Evolutionary conservation across 2,797 vertebrate species (phyloP).

Genomic region (Malacoraja senta): DNA sequence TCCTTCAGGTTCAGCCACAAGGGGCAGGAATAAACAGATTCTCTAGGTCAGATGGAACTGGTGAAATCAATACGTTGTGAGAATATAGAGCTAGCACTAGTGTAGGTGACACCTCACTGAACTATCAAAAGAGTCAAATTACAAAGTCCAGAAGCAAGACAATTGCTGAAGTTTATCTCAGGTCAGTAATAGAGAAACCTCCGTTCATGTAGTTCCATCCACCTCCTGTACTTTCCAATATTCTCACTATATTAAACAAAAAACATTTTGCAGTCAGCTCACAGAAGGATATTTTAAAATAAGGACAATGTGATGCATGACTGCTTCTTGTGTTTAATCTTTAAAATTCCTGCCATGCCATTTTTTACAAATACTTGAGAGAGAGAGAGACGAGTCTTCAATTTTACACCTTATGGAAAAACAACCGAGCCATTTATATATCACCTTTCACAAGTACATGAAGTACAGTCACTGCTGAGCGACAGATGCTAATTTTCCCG

Average conservation of each 20-base stretch:
- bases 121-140: background rate
- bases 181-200: background rate
- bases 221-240: background rate
- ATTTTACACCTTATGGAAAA: background rate
- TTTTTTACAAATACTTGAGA: background rate
- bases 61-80: background rate
- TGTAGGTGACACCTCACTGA: background rate
- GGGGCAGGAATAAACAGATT: slow-evolving; percentile 19
- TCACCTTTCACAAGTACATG: background rate
- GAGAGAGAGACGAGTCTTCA: background rate
- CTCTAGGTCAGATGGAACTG: background rate
- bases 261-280: background rate
- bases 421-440: background rate
- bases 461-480: background rate
- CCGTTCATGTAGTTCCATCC: background rate
- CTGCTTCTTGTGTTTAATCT: background rate
- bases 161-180: background rate
- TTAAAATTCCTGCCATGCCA: background rate
- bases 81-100: background rate
- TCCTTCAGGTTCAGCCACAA: background rate
- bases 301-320: background rate
- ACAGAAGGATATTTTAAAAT: background rate
- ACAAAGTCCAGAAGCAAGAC: background rate
- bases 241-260: background rate
- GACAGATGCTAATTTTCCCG: background rate